Percentiles rank a stretch among this genome's conserved stretches.
Conservation (phyloP, 2,113 vertebrate species). For the Myodes glareolus region DNA sequence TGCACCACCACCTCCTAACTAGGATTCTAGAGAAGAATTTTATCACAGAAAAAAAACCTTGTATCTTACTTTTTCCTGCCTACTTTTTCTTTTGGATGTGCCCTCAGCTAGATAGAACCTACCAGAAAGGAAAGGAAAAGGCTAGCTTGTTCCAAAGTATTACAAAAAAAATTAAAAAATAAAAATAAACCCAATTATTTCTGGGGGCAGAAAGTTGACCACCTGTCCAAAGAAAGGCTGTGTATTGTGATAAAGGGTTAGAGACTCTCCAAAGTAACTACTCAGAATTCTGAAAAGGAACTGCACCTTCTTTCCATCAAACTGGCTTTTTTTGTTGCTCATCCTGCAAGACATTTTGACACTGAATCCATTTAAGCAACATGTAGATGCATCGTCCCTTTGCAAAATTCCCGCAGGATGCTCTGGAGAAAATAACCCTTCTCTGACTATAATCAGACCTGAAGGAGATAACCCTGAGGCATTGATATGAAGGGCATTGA, state of each 20-base stretch:
- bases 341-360: background rate
- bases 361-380: background rate
- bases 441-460: constrained; percentile 29
- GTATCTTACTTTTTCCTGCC: background rate
- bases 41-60: too few relatives aligned
- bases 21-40: background rate
- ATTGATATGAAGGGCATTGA: background rate
- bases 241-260: background rate
- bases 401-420: background rate
- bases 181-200: background rate
- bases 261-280: background rate
- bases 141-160: background rate
- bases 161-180: too few relatives aligned
- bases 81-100: background rate
- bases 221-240: background rate
- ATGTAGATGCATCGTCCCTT: background rate
- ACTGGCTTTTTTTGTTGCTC: background rate
- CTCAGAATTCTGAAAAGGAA: background rate
- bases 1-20: background rate
- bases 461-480: background rate
- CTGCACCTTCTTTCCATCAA: background rate
- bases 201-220: background rate
- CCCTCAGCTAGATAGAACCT: background rate
- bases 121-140: background rate
- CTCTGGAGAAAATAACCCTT: constrained; percentile 6